A percentile compares a stretch with the other conserved stretches of the same genome.
Conservation (phyloP, 2,888 invertebrate species). For the Chymomyza caudatula region DNA sequence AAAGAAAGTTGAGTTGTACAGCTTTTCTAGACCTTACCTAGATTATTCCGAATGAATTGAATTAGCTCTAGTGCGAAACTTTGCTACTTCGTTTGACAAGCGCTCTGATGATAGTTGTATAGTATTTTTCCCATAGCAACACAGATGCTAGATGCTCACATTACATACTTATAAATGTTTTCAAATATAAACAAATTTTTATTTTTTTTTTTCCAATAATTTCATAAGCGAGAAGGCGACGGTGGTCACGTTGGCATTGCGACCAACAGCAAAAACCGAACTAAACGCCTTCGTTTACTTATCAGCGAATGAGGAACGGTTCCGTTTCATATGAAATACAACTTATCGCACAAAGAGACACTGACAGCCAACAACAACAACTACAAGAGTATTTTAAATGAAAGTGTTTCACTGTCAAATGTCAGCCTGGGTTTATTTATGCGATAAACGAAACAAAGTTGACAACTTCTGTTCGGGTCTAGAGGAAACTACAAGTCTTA, state of each 20-base stretch:
- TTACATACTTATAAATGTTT: too few relatives aligned
- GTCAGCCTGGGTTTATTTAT: conserved; percentile 35
- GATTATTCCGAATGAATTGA: too few relatives aligned
- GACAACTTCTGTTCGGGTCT: conserved; percentile 22
- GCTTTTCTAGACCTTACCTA: too few relatives aligned
- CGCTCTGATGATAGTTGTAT: too few relatives aligned
- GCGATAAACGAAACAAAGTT: conserved; percentile 31
- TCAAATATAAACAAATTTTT: not conserved
- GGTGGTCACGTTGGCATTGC: conserved; percentile 25
- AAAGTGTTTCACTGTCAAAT: conserved; percentile 65
- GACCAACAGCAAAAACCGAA: conserved; percentile 25
- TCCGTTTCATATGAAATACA: conserved; percentile 23
- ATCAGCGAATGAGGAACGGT: conserved; percentile 39
- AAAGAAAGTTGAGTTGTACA: too few relatives aligned
- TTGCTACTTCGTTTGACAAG: too few relatives aligned
- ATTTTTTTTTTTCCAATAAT: not conserved
- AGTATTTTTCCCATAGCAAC: not conserved
- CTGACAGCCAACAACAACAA: not conserved
- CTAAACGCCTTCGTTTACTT: conserved; percentile 40
- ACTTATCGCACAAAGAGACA: conserved; percentile 37
- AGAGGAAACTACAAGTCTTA: not conserved
- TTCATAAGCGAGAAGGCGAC: not conserved
- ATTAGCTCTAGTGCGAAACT: too few relatives aligned
- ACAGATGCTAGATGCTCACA: not conserved
- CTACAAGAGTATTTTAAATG: conserved; percentile 31